phyloP scores from a whole-genome alignment of 2,797 vertebrate genomes.

The Phyllotis vaccarum region DNA sequence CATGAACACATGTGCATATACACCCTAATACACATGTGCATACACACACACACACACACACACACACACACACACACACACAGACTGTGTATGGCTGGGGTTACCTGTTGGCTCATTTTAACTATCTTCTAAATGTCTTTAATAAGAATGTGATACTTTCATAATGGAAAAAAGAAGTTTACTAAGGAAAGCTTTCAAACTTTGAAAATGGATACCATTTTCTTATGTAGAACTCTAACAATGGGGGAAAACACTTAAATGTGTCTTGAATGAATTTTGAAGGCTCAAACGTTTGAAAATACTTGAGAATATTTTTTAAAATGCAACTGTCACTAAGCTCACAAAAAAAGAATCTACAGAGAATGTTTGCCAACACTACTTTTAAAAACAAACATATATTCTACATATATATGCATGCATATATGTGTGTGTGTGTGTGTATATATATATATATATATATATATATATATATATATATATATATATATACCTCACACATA shows the following conservation, averaged over 20 bases:
- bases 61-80: no score
- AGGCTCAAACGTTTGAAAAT: background rate
- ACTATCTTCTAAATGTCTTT: slow-evolving; percentile 37
- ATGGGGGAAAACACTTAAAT: background rate
- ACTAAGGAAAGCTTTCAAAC: background rate
- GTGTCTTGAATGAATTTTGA: slow-evolving; percentile 45
- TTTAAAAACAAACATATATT: background rate
- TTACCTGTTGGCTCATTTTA: background rate
- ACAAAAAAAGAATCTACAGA: background rate
- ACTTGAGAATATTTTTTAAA: background rate
- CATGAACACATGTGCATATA: background rate
- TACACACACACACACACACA: no score
- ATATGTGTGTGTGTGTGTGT: no score
- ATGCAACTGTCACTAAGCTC: background rate
- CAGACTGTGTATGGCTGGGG: background rate
- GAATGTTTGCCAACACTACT: background rate
- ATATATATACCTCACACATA: background rate
- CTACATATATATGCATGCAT: no score
- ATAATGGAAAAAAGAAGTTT: background rate
- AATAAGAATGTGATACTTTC: background rate
- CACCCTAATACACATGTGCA: no score
- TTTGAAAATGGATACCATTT: slow-evolving; percentile 15
- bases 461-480: background rate
- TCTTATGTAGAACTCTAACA: background rate
- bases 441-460: no score